Base-by-base conservation (phyloP, 2,888 invertebrate species). In the Scaptomyza cyrtandrae region DNA sequence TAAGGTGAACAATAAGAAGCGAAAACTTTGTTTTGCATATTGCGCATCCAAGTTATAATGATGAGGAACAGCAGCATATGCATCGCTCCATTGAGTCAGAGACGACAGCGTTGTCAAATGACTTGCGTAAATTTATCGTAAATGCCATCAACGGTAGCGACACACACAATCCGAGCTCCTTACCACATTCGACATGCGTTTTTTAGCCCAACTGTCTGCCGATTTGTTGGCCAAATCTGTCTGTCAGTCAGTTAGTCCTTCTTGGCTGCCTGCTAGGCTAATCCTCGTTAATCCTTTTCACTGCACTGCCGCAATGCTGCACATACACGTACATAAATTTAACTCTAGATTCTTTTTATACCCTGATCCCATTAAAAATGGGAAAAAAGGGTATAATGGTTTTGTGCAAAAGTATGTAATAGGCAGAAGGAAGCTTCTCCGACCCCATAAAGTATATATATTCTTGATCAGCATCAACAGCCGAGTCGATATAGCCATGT, bases 51-150 rank as follows among this genome's bases (percentile, higher is more conserved):
- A 65, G 70, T 58, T 70, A 80, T 85, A 83, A 86, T 87, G 86
- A 87, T 81, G 86, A 71, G 80, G 80, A 70, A 53, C 58, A 48
- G 76, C 85, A 71, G 60, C 64, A 45, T 33, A 10, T 68, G 63
- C 65, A 54, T 33, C 53, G 60, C 35, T 50, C 41, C 69, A 62
- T 41, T 33, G 14, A 49, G 45, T 14, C 62, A 53, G 68, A 59
- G 72, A 49, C 52, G 68, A 69, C 76, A 64, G 53, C 85, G 80
- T 80, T 86, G 89, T 87, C 89, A 88, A 89, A 88, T 89, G 89
- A 89, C 81, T 90, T 89, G 88, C 84, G 88, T 89, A 89, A 90
- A 89, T 90, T 90, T 90, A 90, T 90, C 89, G 90, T 83, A 89
- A 90, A 89, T 89, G 86, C 84, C 88, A 90, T 90, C 90, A 89